Conservation (phyloP, 2,888 invertebrate genomes). For the Drosophila melanocephala region DNA sequence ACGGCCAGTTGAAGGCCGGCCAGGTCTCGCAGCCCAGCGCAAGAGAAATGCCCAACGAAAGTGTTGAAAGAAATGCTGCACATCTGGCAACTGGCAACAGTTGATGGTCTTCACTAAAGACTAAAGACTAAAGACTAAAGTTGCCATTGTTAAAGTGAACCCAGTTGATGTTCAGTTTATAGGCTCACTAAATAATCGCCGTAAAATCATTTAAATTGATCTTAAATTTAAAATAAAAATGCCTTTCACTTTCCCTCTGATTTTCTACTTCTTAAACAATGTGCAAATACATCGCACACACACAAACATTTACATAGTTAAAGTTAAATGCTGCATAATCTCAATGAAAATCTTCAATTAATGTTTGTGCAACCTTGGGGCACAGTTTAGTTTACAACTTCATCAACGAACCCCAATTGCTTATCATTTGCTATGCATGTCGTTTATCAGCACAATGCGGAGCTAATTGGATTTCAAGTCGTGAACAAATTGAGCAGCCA, state of each 20-base stretch:
- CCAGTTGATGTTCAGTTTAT: neutral
- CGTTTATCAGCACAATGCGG: conserved; percentile 27
- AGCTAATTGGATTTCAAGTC: conserved; percentile 46
- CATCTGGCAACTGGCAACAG: conserved; percentile 53
- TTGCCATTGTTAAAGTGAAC: neutral
- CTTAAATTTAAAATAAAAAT: neutral
- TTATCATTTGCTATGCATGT: neutral
- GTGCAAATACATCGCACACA: neutral
- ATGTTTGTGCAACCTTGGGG: conserved; percentile 7
- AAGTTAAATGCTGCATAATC: neutral
- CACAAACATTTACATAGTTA: no score
- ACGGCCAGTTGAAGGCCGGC: conserved; percentile 42
- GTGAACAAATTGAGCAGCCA: conserved; percentile 44
- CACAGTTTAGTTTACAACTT: neutral
- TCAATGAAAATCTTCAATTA: neutral
- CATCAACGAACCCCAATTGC: neutral
- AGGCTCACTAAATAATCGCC: neutral
- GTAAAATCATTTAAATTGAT: neutral
- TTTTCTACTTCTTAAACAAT: neutral
- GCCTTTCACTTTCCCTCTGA: neutral
- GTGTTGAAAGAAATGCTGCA: conserved; percentile 43
- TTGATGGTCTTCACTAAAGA: conserved; percentile 17
- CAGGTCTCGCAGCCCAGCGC: neutral
- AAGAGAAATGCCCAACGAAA: conserved; percentile 45
- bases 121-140: neutral